Evolutionary conservation across 2,888 invertebrate genomes (phyloP).

Genomic region (Elmis aenea): DNA sequence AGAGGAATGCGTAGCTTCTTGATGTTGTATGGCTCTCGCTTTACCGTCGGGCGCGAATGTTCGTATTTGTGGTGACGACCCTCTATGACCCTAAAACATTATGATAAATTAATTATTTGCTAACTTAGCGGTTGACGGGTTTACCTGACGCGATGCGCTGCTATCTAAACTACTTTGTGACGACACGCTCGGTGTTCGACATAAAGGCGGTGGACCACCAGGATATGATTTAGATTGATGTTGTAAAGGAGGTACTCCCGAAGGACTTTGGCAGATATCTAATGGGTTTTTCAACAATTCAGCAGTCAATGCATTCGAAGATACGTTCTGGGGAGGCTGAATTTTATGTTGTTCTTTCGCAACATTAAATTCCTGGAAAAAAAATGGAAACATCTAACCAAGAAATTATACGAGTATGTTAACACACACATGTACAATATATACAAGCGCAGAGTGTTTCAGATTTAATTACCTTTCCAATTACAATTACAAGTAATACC

Average conservation of each 20-base stretch:
- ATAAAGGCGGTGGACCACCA: slow-evolving; percentile 54
- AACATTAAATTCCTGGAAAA: slow-evolving; percentile 59
- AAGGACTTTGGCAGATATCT: slow-evolving; percentile 52
- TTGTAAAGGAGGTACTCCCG: slow-evolving; percentile 50
- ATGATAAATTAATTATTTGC: slow-evolving; percentile 15
- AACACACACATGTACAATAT: no score
- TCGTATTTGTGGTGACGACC: slow-evolving; percentile 78
- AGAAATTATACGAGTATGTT: no score
- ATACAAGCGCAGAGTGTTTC: no score
- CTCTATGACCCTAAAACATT: slow-evolving; percentile 61
- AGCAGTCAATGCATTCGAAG: slow-evolving; percentile 41
- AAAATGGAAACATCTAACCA: no score
- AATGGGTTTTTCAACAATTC: slow-evolving; percentile 50
- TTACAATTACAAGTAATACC: no score
- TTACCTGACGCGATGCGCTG: slow-evolving; percentile 55
- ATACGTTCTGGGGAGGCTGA: slow-evolving; percentile 53
- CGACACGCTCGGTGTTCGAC: slow-evolving; percentile 74
- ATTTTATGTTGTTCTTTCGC: slow-evolving; percentile 60
- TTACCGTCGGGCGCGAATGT: slow-evolving; percentile 80
- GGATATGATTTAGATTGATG: slow-evolving; percentile 68
- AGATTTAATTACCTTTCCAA: no score
- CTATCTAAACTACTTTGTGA: slow-evolving; percentile 81
- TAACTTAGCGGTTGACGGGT: slow-evolving; percentile 1
- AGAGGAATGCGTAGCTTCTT: slow-evolving; percentile 40
- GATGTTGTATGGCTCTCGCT: slow-evolving; percentile 45